Conservation (phyloP, 2,797 vertebrate species). For the Molossus alvarezi region DNA sequence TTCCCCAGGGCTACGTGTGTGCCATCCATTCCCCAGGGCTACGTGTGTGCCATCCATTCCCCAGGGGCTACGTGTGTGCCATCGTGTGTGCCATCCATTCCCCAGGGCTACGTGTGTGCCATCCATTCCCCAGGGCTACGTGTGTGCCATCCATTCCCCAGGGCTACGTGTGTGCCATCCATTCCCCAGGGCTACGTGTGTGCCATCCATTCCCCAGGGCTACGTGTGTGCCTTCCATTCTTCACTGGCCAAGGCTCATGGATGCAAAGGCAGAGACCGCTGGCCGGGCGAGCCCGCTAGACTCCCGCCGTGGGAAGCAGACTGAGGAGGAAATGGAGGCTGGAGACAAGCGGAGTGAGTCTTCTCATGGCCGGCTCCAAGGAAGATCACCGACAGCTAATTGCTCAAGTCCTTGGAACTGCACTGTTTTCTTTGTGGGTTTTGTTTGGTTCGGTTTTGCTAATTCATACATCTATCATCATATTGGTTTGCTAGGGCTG, state of each 20-base stretch:
- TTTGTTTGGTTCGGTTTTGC: background rate
- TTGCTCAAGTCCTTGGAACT: background rate
- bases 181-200: background rate
- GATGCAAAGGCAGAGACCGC: background rate
- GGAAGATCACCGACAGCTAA: background rate
- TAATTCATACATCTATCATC: background rate
- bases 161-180: background rate
- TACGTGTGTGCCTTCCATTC: background rate
- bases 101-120: background rate
- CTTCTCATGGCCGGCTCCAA: background rate
- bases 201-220: background rate
- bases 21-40: background rate
- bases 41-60: no score
- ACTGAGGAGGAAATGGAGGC: background rate
- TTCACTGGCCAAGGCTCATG: background rate
- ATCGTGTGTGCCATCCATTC: no score
- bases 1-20: background rate
- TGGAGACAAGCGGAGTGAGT: accelerated
- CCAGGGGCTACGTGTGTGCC: background rate
- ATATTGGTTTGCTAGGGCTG: background rate
- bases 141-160: background rate
- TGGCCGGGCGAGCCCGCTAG: background rate
- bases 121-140: background rate
- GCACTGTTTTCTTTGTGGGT: background rate
- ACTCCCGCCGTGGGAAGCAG: background rate